These are phyloP conservation scores for Halcyon senegalensis DNA, from an alignment of 2,113 vertebrate species.

Conservation along the genomic window DNA sequence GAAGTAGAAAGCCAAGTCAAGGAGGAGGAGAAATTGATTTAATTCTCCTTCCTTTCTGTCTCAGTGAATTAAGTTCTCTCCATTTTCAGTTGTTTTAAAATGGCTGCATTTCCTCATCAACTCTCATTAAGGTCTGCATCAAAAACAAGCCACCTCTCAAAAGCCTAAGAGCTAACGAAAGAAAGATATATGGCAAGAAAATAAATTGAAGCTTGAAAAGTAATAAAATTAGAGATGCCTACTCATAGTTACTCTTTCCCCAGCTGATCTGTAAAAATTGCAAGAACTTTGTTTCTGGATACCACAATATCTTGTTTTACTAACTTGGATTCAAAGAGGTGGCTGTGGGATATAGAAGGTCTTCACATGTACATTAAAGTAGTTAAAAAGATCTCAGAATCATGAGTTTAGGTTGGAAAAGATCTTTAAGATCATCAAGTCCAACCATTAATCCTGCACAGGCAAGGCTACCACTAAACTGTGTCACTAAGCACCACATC, in stretches of 20 bases:
- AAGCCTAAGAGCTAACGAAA: neutral
- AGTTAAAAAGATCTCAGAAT: neutral
- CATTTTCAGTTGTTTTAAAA: neutral
- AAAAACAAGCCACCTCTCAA: neutral
- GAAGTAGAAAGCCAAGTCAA: neutral
- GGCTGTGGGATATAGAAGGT: neutral
- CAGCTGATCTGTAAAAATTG: neutral
- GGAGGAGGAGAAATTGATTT: neutral
- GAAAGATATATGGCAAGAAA: neutral
- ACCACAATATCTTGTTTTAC: neutral
- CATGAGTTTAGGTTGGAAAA: neutral
- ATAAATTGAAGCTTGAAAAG: neutral
- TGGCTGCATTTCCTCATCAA: neutral
- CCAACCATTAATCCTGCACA: neutral
- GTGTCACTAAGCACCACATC: neutral
- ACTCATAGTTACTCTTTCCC: neutral
- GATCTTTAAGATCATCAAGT: neutral
- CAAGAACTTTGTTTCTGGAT: neutral
- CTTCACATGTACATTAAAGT: neutral
- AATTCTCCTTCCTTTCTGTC: neutral
- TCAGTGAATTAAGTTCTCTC: neutral
- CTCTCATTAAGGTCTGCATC: accelerated
- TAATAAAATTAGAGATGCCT: neutral
- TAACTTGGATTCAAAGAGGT: neutral
- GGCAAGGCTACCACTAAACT: neutral